Conservation (phyloP, 2,113 vertebrate species). For the Calonectris borealis region DNA sequence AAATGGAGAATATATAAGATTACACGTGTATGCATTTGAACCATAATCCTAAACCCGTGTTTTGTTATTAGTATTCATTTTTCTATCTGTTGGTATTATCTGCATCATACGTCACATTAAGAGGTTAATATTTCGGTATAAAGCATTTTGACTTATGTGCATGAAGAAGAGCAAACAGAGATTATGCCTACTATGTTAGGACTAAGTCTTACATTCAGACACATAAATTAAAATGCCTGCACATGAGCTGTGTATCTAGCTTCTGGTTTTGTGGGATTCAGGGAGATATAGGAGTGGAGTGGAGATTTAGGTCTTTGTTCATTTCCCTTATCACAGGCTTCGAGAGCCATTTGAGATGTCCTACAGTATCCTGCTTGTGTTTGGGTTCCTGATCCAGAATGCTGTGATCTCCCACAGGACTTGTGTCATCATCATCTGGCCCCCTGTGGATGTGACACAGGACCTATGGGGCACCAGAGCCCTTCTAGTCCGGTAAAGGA, state of each 20-base stretch:
- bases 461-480: background rate
- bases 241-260: background rate
- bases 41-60: background rate
- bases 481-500: background rate
- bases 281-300: background rate
- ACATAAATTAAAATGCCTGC: background rate
- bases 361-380: background rate
- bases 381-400: background rate
- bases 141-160: rapidly evolving
- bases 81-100: background rate
- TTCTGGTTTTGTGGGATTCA: background rate
- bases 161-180: background rate
- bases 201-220: background rate
- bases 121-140: background rate
- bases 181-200: background rate
- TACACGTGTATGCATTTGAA: background rate
- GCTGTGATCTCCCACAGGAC: background rate
- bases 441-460: background rate
- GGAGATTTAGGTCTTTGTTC: background rate
- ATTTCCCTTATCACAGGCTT: background rate
- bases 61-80: background rate
- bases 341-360: rapidly evolving
- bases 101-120: background rate
- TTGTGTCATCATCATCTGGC: no score
- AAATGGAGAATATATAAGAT: background rate